Percentiles rank a stretch among this genome's conserved stretches.
phyloP scores from a whole-genome alignment of 35 echinoderm and acorn worm genomes.

The Hemicentrotus pulcherrimus region DNA sequence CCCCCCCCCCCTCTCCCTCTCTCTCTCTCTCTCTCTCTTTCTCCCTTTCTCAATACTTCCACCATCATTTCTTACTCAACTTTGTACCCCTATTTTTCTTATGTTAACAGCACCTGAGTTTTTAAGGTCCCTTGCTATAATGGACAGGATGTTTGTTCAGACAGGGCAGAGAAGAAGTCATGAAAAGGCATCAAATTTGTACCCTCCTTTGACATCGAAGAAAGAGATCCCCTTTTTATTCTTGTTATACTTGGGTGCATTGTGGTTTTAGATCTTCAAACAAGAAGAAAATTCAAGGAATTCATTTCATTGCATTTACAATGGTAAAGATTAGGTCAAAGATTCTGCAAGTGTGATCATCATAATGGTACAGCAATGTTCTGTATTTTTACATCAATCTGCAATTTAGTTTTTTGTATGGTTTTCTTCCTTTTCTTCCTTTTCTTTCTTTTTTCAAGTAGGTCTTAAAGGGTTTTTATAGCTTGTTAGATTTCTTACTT shows the following conservation, averaged over 20 bases:
- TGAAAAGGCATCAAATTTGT: background rate
- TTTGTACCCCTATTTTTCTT: background rate
- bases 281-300: background rate
- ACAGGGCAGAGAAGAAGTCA: background rate
- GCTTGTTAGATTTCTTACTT: too few species aligned
- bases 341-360: background rate
- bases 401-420: too few species aligned
- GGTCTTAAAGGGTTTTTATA: too few species aligned
- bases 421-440: too few species aligned
- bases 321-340: background rate
- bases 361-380: background rate
- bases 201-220: background rate
- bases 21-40: background rate
- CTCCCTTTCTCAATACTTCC: background rate
- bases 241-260: background rate
- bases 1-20: background rate
- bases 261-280: background rate
- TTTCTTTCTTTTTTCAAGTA: too few species aligned
- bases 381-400: too few species aligned
- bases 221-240: background rate
- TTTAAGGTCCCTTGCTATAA: background rate
- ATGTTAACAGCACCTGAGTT: background rate
- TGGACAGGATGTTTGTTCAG: background rate
- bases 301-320: background rate
- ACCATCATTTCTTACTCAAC: background rate